These are phyloP conservation scores for Brachionus plicatilis DNA, from an alignment of 1,140 invertebrate species.

Conservation along the genomic window DNA sequence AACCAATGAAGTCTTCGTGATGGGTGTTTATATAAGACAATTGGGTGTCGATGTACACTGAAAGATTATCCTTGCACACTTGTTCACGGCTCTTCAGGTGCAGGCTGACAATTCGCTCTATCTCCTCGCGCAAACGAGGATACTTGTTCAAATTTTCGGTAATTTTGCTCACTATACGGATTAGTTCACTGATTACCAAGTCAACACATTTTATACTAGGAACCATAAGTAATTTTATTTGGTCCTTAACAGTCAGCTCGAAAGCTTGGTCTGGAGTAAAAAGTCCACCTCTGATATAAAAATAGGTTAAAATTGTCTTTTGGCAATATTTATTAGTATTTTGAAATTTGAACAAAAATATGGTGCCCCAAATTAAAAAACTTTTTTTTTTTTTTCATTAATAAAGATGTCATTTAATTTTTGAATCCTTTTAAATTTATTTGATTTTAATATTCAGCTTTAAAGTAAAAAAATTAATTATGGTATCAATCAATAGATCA, in stretches of 20 bases:
- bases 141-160: slow-evolving; percentile 91
- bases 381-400: no score
- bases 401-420: no score
- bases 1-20: slow-evolving; percentile 86
- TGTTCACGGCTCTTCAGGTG: slow-evolving; percentile 88
- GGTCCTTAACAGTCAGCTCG: slow-evolving; percentile 98
- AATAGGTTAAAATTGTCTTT: not conserved
- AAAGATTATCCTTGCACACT: slow-evolving; percentile 87
- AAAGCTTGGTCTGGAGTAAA: slow-evolving; percentile 99
- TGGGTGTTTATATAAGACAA: slow-evolving; percentile 99
- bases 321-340: no score
- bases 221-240: slow-evolving; percentile 90
- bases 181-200: slow-evolving; percentile 84
- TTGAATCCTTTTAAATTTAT: no score
- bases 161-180: slow-evolving; percentile 85
- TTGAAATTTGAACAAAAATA: no score
- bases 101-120: slow-evolving; percentile 90
- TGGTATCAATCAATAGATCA: no score
- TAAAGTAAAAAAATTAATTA: no score
- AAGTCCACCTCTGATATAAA: slow-evolving; percentile 69
- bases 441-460: no score
- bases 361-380: no score
- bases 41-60: slow-evolving; percentile 89
- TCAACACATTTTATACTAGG: slow-evolving; percentile 97
- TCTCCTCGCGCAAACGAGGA: slow-evolving; percentile 91